Evolutionary conservation across 2,113 vertebrate species (phyloP).

Genomic region (Lampris incognitus): DNA sequence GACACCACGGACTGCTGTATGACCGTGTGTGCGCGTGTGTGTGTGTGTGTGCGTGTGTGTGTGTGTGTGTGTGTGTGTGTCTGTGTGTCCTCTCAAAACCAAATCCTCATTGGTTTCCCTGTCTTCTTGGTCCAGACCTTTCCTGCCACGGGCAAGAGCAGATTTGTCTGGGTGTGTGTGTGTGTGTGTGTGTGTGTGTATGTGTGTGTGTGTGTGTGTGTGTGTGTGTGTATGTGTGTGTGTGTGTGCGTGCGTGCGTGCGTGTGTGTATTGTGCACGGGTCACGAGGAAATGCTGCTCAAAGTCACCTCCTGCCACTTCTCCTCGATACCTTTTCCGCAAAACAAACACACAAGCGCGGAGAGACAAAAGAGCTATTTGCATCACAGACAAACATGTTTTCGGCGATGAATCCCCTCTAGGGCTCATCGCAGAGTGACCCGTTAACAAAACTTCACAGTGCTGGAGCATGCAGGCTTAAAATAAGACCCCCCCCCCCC

Average conservation of each 20-base stretch:
- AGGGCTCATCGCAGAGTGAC: not conserved
- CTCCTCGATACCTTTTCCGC: not conserved
- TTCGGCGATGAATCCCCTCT: not conserved
- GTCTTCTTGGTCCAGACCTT: conserved; percentile 30
- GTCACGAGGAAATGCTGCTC: too few relatives aligned
- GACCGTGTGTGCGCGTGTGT: conserved; percentile 19
- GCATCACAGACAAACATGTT: not conserved
- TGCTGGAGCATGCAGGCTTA: not conserved
- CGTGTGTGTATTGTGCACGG: too few relatives aligned
- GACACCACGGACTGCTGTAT: conserved; percentile 28
- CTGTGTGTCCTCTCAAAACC: conserved; percentile 38
- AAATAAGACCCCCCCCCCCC: not conserved
- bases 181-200: too few relatives aligned
- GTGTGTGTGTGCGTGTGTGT: not conserved
- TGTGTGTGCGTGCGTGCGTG: not conserved
- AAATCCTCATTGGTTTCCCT: conserved; percentile 16
- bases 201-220: not conserved
- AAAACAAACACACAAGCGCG: not conserved
- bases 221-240: not conserved
- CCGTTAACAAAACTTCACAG: not conserved
- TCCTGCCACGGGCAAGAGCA: conserved; percentile 24
- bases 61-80: conserved; percentile 3
- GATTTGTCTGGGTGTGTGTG: not conserved
- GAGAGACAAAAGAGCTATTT: not conserved
- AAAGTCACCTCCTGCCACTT: too few relatives aligned